phyloP scores from a whole-genome alignment of 1,140 invertebrate genomes.

The Bilobella aurantiaca region DNA sequence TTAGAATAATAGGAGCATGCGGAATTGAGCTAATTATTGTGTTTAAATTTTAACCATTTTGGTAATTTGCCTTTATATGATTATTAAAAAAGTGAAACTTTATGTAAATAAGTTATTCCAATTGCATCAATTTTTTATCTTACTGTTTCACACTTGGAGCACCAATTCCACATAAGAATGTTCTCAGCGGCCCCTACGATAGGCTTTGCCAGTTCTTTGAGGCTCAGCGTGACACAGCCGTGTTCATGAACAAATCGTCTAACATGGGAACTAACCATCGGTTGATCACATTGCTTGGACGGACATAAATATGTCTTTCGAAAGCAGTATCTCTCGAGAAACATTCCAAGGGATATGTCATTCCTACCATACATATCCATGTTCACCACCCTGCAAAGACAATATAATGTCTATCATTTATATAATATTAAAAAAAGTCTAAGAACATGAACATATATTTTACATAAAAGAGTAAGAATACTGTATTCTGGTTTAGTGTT shows the following conservation, averaged over 20 bases:
- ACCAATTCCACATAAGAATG: conserved; percentile 84
- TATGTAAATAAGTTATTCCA: conserved; percentile 7
- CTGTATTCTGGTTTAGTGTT: too few species aligned
- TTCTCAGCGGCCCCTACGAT: conserved; percentile 38
- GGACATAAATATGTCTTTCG: conserved; percentile 71
- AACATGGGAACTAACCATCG: conserved; percentile 74
- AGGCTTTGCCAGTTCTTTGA: conserved; percentile 45
- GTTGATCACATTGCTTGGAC: conserved; percentile 61
- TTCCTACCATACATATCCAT: conserved; percentile 93
- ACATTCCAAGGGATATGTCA: conserved; percentile 88
- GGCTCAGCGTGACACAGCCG: conserved; percentile 59
- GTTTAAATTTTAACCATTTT: too few species aligned
- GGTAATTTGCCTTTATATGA: too few species aligned
- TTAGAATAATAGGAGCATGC: too few species aligned
- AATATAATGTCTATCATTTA: conserved; percentile 14
- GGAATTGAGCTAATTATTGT: too few species aligned
- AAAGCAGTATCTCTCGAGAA: conserved; percentile 87
- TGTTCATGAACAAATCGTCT: conserved; percentile 69
- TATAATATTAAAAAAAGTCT: neutral
- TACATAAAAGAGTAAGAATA: too few species aligned
- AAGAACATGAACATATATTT: too few species aligned
- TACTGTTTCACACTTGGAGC: conserved; percentile 60
- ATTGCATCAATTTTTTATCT: conserved; percentile 17
- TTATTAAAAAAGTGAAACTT: too few species aligned
- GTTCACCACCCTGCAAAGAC: conserved; percentile 57